Base-by-base conservation (phyloP, 2,888 invertebrate species). In the Diarsia mendica region DNA sequence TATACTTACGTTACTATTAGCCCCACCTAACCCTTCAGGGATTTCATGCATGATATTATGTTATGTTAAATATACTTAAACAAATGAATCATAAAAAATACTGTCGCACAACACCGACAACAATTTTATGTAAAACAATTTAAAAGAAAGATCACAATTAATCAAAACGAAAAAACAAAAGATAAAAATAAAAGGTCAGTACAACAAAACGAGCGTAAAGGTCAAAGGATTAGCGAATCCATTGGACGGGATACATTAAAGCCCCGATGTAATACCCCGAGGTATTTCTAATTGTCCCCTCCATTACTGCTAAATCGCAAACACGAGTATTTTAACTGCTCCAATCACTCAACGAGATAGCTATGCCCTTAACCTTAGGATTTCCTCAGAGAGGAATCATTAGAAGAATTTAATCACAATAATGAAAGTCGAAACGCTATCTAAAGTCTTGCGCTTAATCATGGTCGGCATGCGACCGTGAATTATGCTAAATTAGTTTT, bases 371-470 rank as follows among this genome's bases (percentile, higher is more conserved):
- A 72, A 80, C 84, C 82, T 85, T 73, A 72, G 13, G 18, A 39
- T 61, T 74, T 68, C 75, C 87, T 67, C 2, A 28, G 75, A 75
- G 79, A 74, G 73, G 39, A 65, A 73, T 77, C 70, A 80, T 85
- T 84, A 80, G 66, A 83, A 78, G 66, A 77, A 71, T 71, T 75
- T 81, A 70, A 84, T 85, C 77, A 86, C 67, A 68, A 61, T 86
- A 73, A 80, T 86, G 77, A 72, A 60, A 67, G 63, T 72, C n/a
- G 55, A 80, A 77, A 69, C 71, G 28, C 51, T 63, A 63, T 48
- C 80, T 83, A 75, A 82, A 77, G 23, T 61, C 66, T 67, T 64
- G 73, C 67, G 69, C 67, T 77, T 76, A 80, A 86, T 82, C 72
- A 72, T 74, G 72, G 74, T 48, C 33, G 67, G 73, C 84, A 77